A percentile compares a stretch with the other conserved stretches of the same genome.
Evolutionary conservation across 2,797 vertebrate species (phyloP).

Genomic region (Aulostomus chinensis): DNA sequence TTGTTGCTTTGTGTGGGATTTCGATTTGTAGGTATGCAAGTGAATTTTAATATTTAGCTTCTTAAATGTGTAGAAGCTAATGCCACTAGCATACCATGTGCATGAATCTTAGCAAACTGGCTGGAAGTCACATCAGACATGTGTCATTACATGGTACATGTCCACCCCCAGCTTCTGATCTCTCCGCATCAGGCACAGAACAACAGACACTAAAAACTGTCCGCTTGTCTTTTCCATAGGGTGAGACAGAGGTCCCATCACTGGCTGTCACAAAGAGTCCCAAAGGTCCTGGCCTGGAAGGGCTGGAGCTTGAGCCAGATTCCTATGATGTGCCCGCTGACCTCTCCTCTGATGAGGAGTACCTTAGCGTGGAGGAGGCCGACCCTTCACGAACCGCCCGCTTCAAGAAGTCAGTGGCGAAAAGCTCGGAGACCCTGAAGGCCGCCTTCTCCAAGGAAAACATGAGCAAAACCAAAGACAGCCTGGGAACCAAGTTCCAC

Average conservation of each 20-base stretch:
- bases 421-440: conserved; percentile 90
- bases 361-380: conserved; percentile 87
- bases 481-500: conserved; percentile 90
- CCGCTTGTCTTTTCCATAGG: conserved; percentile 70
- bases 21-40: no score
- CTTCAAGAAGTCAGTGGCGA: conserved; percentile 88
- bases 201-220: no score
- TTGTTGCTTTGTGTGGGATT: no score
- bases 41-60: no score
- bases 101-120: no score
- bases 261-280: conserved; percentile 80
- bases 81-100: no score
- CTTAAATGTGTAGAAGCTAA: no score
- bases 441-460: conserved; percentile 95
- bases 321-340: conserved; percentile 83
- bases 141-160: no score
- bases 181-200: no score
- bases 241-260: conserved; percentile 83
- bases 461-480: conserved; percentile 91
- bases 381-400: conserved; percentile 82
- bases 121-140: no score
- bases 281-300: conserved; percentile 68
- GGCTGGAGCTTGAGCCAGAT: conserved; percentile 79
- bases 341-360: conserved; percentile 95
- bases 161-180: no score